phyloP scores from a whole-genome alignment of 2,888 invertebrate genomes.

The Callyntrura sp. region DNA sequence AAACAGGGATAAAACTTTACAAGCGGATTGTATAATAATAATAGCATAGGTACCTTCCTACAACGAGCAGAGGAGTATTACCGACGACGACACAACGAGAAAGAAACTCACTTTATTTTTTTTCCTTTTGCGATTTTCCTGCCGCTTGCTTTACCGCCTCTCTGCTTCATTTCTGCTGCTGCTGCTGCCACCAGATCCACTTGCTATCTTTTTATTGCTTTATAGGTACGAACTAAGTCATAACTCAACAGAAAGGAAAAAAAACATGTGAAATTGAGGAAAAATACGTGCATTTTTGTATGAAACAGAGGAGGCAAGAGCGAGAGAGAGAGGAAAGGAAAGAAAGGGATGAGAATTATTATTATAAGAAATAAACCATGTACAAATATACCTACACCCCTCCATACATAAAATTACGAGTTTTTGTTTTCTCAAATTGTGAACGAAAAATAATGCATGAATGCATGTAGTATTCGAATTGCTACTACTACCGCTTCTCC shows the following conservation, averaged over 20 bases:
- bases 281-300: slow-evolving; percentile 38
- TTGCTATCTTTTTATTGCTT: slow-evolving; percentile 57
- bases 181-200: slow-evolving; percentile 42
- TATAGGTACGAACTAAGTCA: slow-evolving; percentile 41
- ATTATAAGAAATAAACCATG: slow-evolving; percentile 1
- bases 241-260: slow-evolving; percentile 46
- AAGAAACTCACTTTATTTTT: slow-evolving; percentile 7
- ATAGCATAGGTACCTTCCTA: slow-evolving; percentile 19
- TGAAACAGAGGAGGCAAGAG: no score
- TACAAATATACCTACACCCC: slow-evolving; percentile 13
- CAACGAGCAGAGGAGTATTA: slow-evolving; percentile 7
- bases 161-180: no score
- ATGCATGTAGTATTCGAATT: slow-evolving; percentile 45
- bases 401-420: slow-evolving; percentile 16
- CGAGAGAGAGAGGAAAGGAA: no score
- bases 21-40: slow-evolving; percentile 59
- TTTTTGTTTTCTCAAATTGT: slow-evolving; percentile 40
- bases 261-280: slow-evolving; percentile 39
- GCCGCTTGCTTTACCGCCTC: no score
- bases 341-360: slow-evolving; percentile 6
- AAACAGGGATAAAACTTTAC: slow-evolving; percentile 60
- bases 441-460: slow-evolving; percentile 54
- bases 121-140: not conserved
- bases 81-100: not conserved
- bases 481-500: no score